These are phyloP conservation scores for Aspiorhynchus laticeps DNA, from an alignment of 2,113 vertebrate genomes.

Conservation along the genomic window DNA sequence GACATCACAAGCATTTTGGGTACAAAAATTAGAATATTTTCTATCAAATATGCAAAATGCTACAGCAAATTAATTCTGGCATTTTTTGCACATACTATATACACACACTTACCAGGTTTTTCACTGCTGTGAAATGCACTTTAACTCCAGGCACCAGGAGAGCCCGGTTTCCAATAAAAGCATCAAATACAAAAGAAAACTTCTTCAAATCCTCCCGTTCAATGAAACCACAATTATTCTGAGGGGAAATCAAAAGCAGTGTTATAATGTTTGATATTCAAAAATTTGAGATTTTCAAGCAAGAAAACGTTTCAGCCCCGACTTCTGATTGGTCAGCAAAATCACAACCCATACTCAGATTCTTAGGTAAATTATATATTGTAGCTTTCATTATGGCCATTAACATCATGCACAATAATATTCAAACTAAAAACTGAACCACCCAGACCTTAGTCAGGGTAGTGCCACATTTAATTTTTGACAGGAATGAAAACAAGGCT, in stretches of 20 bases:
- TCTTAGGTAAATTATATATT: background rate
- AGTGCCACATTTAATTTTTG: too few relatives aligned
- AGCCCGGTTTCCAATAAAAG: conserved; percentile 90
- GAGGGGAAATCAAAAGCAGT: background rate
- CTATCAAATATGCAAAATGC: background rate
- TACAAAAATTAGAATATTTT: background rate
- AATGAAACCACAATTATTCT: conserved; percentile 83
- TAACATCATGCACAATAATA: background rate
- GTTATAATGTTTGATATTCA: background rate
- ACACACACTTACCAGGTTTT: conserved; percentile 85
- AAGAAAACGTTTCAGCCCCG: background rate
- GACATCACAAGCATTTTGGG: background rate
- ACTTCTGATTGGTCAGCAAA: background rate
- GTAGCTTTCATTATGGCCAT: background rate
- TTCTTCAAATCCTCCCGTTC: conserved; percentile 92
- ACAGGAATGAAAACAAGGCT: too few relatives aligned
- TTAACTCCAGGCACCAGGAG: conserved; percentile 89
- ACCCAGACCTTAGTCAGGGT: too few relatives aligned
- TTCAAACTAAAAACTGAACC: too few relatives aligned
- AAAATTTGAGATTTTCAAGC: background rate
- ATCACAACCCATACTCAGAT: background rate
- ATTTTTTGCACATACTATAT: background rate
- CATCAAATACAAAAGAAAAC: conserved; percentile 90
- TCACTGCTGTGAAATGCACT: conserved; percentile 94
- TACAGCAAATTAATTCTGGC: background rate